phyloP scores from a whole-genome alignment of 2,113 vertebrate species.

The Platysternon megacephalum region DNA sequence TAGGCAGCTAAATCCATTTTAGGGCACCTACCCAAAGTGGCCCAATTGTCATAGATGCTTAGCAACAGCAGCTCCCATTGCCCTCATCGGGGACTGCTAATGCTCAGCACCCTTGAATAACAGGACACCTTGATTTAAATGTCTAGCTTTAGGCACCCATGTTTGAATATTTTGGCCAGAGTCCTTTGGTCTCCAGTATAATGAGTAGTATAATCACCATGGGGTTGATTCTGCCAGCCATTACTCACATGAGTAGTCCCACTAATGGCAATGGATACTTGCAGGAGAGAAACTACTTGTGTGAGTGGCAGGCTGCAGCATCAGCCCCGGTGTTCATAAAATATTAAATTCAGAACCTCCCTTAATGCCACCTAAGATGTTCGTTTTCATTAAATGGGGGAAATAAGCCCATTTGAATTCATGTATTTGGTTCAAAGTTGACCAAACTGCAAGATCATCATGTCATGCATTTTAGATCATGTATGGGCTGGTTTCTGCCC shows the following conservation, averaged over 20 bases:
- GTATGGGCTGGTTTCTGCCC: not conserved
- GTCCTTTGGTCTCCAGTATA: not conserved
- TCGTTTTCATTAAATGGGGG: not conserved
- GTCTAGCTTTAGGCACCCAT: fast-evolving
- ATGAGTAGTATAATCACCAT: not conserved
- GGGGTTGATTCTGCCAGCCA: not conserved
- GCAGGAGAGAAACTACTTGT: not conserved
- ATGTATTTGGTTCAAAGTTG: not conserved
- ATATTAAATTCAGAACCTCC: not conserved
- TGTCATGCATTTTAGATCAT: not conserved
- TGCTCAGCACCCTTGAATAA: not conserved
- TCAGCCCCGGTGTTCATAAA: not conserved
- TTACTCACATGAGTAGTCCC: not conserved
- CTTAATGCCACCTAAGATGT: fast-evolving
- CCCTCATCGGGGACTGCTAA: not conserved
- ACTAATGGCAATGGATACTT: not conserved
- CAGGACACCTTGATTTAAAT: not conserved
- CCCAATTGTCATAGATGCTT: not conserved
- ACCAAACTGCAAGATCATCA: not conserved
- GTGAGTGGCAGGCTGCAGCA: not conserved
- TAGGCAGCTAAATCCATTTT: not conserved
- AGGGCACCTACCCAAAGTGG: not conserved
- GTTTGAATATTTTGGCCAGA: not conserved
- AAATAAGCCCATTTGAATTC: not conserved
- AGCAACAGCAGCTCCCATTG: not conserved